Evolutionary conservation across 2,888 invertebrate genomes (phyloP).

Genomic region (Allolobophora icterica): DNA sequence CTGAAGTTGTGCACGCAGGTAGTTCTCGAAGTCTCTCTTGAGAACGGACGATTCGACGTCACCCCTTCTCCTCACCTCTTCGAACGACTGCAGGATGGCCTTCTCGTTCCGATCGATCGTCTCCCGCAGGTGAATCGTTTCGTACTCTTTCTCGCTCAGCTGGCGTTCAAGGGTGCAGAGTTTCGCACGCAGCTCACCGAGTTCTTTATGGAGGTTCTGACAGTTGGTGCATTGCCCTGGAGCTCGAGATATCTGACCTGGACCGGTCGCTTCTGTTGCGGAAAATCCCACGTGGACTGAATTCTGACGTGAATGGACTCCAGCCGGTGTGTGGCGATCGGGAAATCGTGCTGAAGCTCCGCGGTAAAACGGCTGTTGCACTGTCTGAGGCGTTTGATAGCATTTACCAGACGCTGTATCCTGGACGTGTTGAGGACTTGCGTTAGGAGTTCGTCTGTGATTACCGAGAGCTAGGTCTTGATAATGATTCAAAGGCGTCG

Average conservation of each 20-base stretch:
- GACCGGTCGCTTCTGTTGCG: neutral
- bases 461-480: neutral
- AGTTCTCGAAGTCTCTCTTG: neutral
- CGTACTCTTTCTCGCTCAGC: neutral
- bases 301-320: slow-evolving; percentile 1
- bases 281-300: neutral
- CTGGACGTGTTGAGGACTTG: neutral
- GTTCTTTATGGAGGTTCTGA: neutral
- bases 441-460: neutral
- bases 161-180: neutral
- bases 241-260: neutral
- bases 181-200: neutral
- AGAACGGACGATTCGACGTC: neutral
- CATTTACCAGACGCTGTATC: neutral
- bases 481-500: neutral
- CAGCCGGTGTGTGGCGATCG: neutral
- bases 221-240: neutral
- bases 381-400: neutral
- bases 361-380: neutral
- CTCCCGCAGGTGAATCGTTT: neutral
- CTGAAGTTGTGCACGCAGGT: neutral
- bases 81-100: neutral
- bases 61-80: neutral
- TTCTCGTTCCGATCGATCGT: slow-evolving; percentile 1
- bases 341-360: neutral